Base-by-base conservation (phyloP, 2,797 vertebrate species). In the Sebastes oblongus region DNA sequence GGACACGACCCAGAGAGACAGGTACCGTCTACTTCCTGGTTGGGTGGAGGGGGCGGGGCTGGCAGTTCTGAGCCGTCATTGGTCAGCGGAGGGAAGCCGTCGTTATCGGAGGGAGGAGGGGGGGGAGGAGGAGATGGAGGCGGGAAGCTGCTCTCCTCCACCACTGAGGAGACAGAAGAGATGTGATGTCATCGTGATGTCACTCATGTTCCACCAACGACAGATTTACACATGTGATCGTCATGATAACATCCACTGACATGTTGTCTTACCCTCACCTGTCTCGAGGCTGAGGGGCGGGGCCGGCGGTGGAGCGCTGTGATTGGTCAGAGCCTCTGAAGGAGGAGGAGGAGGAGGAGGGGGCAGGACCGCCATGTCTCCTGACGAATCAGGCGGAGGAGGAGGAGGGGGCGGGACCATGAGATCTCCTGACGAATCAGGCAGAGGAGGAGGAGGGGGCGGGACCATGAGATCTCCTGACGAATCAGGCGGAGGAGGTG, bases 101-200 rank as follows among this genome's bases (percentile, higher is more conserved):
- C 65, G 8, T 88, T 87, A 50, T 89, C 82, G 71, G 72, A 36
- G 8, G 50, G 69, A 11, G 74, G 77, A 61, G 81, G 82, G 0
- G 86, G 89, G 7, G n/a, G n/a, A n/a, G 85, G 87, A 3, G 86
- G 86, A 16, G 69, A 77, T 0, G 86, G 85, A 52, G 82, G 84
- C 9, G 78, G 90, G 67, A 88, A 83, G 78, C 77, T 72, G 81
- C 69, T 91, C 86, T 96, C 95, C 71, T 95, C 95, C 16, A 93
- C 46, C 82, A 94, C 92, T 94, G 67, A 72, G 52, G 58, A 70
- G 25, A 84, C 34, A 77, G 39, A 61, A 10, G 1, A 72, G 18
- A 39, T 3, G 50, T 72, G 60, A 88, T 72, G 81, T 78, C 71
- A 72, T 46, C 5, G 1, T 79, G 50, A 85, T 78, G 72, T 72